These are phyloP conservation scores for Chloroceryle amazona DNA, from an alignment of 2,797 vertebrate species.

Conservation along the genomic window DNA sequence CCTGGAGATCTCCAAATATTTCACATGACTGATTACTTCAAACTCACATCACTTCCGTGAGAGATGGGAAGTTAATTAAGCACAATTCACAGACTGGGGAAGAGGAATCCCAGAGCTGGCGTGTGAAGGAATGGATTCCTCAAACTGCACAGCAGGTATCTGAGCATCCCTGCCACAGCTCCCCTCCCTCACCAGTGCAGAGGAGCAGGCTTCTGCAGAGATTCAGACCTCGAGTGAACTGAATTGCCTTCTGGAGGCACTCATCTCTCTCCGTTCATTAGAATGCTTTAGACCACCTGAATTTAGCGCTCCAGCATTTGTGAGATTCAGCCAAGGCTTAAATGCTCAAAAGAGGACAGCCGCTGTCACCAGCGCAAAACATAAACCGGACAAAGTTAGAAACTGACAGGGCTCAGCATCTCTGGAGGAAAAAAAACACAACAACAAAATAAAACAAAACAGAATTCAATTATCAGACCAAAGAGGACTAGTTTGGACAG, in stretches of 20 bases:
- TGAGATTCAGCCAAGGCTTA: background rate
- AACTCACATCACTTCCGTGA: background rate
- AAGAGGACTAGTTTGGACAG: background rate
- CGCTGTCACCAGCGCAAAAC: background rate
- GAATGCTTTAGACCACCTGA: background rate
- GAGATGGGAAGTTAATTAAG: background rate
- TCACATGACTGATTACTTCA: background rate
- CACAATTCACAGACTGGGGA: background rate
- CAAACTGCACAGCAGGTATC: fast-evolving
- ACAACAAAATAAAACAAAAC: background rate
- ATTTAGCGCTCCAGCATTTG: background rate
- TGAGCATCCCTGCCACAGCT: fast-evolving
- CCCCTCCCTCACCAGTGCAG: background rate
- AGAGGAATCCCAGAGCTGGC: background rate
- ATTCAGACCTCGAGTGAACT: background rate
- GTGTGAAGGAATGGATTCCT: background rate
- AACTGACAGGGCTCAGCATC: background rate
- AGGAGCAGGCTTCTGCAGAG: background rate
- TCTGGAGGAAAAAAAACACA: background rate
- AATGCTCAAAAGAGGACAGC: background rate
- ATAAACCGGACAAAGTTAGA: background rate
- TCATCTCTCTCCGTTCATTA: background rate
- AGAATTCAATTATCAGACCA: background rate
- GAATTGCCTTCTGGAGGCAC: background rate
- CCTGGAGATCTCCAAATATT: background rate